These are phyloP conservation scores for Typhlomys cinereus DNA, from an alignment of 2,113 vertebrate genomes.

Conservation along the genomic window DNA sequence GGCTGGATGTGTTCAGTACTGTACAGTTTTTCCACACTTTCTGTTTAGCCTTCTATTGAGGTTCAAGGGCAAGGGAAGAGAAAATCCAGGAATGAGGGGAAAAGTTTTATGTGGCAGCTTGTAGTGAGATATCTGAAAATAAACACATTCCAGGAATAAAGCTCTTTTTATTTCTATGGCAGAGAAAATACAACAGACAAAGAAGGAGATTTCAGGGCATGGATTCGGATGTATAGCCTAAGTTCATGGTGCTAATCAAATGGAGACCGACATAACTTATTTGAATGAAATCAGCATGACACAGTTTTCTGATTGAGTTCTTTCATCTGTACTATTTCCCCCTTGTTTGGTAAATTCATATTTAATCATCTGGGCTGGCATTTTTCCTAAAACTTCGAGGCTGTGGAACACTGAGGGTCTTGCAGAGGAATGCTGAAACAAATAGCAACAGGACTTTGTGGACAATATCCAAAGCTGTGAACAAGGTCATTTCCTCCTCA, in stretches of 20 bases:
- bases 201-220: conserved; percentile 17
- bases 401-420: fast-evolving
- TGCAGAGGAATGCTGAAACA: background rate
- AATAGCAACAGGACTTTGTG: background rate
- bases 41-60: background rate
- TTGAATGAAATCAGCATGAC: background rate
- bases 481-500: background rate
- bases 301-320: conserved; percentile 25
- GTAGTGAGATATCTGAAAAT: background rate
- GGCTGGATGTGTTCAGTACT: background rate
- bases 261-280: background rate
- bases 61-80: background rate
- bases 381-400: background rate
- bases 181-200: conserved; percentile 17
- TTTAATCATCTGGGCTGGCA: background rate
- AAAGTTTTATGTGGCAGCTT: background rate
- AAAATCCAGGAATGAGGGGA: background rate
- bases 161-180: conserved; percentile 42
- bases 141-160: background rate
- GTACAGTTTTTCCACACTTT: background rate
- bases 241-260: conserved; percentile 1
- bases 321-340: background rate
- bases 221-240: background rate
- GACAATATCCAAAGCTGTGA: background rate
- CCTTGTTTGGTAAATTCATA: background rate